phyloP scores from a whole-genome alignment of 92 coral and sea anemone species.

The Blastomussa wellsi region DNA sequence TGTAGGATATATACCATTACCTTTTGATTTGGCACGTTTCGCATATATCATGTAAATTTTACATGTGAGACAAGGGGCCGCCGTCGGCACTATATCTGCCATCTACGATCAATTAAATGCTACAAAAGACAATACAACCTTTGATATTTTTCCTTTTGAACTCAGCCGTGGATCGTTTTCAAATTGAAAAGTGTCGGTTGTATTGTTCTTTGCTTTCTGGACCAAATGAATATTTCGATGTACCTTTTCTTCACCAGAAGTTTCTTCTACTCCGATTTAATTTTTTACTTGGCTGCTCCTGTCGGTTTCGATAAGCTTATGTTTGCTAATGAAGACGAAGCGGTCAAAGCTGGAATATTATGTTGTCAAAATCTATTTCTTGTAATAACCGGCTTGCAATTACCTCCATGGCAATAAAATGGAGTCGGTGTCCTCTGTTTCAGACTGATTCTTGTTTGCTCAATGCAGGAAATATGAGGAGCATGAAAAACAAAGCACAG shows the following conservation, averaged over 20 bases:
- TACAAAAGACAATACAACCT: neutral
- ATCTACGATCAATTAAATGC: constrained; percentile 15
- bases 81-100: neutral
- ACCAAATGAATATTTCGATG: neutral
- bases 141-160: constrained; percentile 30
- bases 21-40: neutral
- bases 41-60: neutral
- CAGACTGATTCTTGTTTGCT: constrained; percentile 23
- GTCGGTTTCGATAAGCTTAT: constrained; percentile 16
- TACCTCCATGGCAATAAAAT: constrained; percentile 18
- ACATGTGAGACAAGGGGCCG: neutral
- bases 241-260: neutral
- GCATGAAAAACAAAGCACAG: constrained; percentile 5
- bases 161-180: neutral
- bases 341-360: constrained; percentile 4
- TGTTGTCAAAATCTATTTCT: constrained; percentile 39
- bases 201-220: neutral
- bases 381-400: constrained; percentile 32
- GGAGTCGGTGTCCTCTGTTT: constrained; percentile 35
- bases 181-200: neutral
- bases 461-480: constrained; percentile 34
- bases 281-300: constrained; percentile 1
- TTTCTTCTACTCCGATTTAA: constrained; percentile 15
- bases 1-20: neutral
- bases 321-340: constrained; percentile 1